Evolutionary conservation across 2,113 vertebrate species (phyloP).

Genomic region (Pycnonotus jocosus): DNA sequence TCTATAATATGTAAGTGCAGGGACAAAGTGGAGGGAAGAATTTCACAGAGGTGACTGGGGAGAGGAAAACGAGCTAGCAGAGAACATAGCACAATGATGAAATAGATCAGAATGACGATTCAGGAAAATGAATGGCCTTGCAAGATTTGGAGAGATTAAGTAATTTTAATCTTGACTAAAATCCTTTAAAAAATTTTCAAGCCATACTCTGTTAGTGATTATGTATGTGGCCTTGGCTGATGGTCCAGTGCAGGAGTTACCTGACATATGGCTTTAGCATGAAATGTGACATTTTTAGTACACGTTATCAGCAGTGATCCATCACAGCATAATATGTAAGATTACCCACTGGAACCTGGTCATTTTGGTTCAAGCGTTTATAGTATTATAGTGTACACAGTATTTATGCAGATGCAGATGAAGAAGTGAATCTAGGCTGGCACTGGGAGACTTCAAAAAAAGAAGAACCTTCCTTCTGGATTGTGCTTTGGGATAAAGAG

Average conservation of each 20-base stretch:
- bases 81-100: neutral
- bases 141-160: neutral
- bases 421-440: neutral
- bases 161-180: neutral
- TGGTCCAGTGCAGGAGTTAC: neutral
- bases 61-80: neutral
- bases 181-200: neutral
- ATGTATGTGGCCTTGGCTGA: neutral
- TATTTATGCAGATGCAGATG: conserved; percentile 3
- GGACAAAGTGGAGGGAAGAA: neutral
- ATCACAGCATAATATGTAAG: neutral
- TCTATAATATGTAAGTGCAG: neutral
- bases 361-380: conserved; percentile 10
- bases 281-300: conserved; percentile 46
- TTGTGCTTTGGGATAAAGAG: neutral
- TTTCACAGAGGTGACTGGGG: neutral
- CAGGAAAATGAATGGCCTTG: neutral
- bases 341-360: neutral
- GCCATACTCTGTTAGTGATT: neutral
- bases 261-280: neutral
- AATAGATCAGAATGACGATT: neutral
- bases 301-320: neutral
- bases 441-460: neutral
- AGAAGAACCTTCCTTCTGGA: neutral
- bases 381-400: neutral